Base-by-base conservation (phyloP, 2,113 vertebrate genomes). In the Dolichallabes microphthalmus region DNA sequence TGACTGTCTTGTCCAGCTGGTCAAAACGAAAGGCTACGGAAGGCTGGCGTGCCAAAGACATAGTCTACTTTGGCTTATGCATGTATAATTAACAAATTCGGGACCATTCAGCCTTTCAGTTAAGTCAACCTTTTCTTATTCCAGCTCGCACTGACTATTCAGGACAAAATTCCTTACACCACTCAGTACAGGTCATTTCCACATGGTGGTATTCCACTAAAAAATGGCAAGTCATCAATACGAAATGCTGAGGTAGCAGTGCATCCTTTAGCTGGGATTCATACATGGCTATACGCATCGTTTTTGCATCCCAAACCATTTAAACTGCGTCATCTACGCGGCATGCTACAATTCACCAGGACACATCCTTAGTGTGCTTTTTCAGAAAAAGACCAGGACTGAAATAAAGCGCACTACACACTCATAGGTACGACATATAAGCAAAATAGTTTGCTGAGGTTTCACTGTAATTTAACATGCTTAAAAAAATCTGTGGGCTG, bases 141-240 rank as follows among this genome's bases (percentile, higher is more conserved):
- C 87, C 39, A 60, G 61, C 30, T 78, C 86, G 90, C 90, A 89
- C 87, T 89, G 90, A 87, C 88, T 88, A 89, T 92, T 92, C 90
- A 78, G 88, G 85, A 78, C 84, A 86, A 88, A 90, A 57, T 19
- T 90, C 85, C 66, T 77, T 60, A 88, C 85, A 86, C 86, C 58
- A 80, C 12, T 82, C 79, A 90, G 87, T 89, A 90, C 88, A 82
- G 90, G 90, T 75, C 85, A 79, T 89, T 86, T 84, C 69, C 89
- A 92, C 91, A 90, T 94, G 88, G 91, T 85, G 12, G 85, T 90
- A 90, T 91, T 89, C 87, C 86, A 85, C 90, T 90, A 90, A 91
- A 92, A 45, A 92, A 89, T 90, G 86, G 85, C 89, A 88, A 76
- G 87, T 89, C 85, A 87, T 89, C 39, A 82, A 74, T 76, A 81